phyloP scores from a whole-genome alignment of 2,888 invertebrate genomes.

The Synanthedon andrenaeformis region DNA sequence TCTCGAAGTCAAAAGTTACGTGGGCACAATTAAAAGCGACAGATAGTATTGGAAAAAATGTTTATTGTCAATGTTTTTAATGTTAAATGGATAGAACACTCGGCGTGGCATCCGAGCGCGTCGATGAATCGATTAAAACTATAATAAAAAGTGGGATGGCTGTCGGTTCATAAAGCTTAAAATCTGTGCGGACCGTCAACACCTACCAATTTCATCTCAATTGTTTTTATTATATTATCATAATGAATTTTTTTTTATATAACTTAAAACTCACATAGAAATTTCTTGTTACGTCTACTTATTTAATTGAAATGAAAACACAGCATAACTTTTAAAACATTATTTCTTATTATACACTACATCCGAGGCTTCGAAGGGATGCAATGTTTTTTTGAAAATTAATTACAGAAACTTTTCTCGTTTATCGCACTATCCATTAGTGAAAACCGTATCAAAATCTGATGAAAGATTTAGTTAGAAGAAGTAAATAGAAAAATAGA shows the following conservation, averaged over 20 bases:
- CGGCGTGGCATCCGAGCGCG: constrained; percentile 13
- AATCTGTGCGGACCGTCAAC: constrained; percentile 21
- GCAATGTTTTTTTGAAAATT: too few relatives aligned
- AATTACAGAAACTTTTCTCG: too few relatives aligned
- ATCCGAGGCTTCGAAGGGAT: too few relatives aligned
- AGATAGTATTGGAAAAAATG: constrained; percentile 23
- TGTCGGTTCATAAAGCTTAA: constrained; percentile 18
- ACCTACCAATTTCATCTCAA: constrained; percentile 21
- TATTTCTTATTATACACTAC: not conserved
- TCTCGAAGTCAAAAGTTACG: constrained; percentile 60
- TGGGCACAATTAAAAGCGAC: constrained; percentile 10
- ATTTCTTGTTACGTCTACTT: not conserved
- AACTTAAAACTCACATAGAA: not conserved
- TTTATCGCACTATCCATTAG: too few relatives aligned
- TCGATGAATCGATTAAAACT: constrained; percentile 18
- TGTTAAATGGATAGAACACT: constrained; percentile 33
- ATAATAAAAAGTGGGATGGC: constrained; percentile 20
- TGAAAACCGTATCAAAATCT: too few relatives aligned
- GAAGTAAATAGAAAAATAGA: too few relatives aligned
- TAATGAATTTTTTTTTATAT: not conserved
- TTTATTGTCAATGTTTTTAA: constrained; percentile 12
- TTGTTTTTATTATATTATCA: constrained; percentile 11
- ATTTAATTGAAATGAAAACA: too few relatives aligned
- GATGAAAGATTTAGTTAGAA: too few relatives aligned
- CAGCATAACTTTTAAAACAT: not conserved